A percentile compares a stretch with the other conserved stretches of the same genome.
Evolutionary conservation across 1,140 invertebrate genomes (phyloP).

Genomic region (Plectrocnemia conspersa): DNA sequence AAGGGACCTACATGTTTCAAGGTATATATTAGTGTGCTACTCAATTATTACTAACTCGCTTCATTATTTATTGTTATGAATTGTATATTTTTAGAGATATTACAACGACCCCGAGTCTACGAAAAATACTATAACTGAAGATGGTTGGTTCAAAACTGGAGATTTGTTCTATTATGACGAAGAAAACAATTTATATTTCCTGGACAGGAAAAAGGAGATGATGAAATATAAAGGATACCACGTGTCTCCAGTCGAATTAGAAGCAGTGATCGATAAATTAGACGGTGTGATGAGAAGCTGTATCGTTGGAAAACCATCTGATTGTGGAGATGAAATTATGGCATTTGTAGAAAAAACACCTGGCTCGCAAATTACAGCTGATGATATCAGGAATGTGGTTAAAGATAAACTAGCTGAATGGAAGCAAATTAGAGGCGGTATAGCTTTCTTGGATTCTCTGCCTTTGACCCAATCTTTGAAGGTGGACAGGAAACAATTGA

Average conservation of each 20-base stretch:
- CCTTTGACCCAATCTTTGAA: slow-evolving; percentile 13
- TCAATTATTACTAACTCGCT: too few relatives aligned
- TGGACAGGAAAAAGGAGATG: slow-evolving; percentile 66
- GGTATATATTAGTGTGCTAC: too few relatives aligned
- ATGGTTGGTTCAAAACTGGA: slow-evolving; percentile 71
- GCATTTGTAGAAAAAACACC: slow-evolving; percentile 48
- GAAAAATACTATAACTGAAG: slow-evolving; percentile 54
- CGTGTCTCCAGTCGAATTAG: slow-evolving; percentile 28
- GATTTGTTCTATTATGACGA: slow-evolving; percentile 69
- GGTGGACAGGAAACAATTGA: slow-evolving; percentile 19
- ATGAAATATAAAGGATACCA: too few relatives aligned
- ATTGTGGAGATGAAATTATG: slow-evolving; percentile 55
- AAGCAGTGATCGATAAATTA: slow-evolving; percentile 27
- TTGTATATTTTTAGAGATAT: slow-evolving; percentile 49
- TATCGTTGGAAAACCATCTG: slow-evolving; percentile 58
- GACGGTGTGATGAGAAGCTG: slow-evolving; percentile 55
- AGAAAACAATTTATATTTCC: slow-evolving; percentile 58
- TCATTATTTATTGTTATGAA: too few relatives aligned
- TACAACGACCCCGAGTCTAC: slow-evolving; percentile 57
- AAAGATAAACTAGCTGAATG: slow-evolving; percentile 15
- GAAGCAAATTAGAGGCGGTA: slow-evolving; percentile 19
- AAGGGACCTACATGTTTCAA: too few relatives aligned
- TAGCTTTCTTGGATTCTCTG: slow-evolving; percentile 14
- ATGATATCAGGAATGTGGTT: slow-evolving; percentile 42
- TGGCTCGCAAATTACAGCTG: slow-evolving; percentile 37